Evolutionary conservation across 1,140 invertebrate species (phyloP).

Genomic region (Atta colombica): DNA sequence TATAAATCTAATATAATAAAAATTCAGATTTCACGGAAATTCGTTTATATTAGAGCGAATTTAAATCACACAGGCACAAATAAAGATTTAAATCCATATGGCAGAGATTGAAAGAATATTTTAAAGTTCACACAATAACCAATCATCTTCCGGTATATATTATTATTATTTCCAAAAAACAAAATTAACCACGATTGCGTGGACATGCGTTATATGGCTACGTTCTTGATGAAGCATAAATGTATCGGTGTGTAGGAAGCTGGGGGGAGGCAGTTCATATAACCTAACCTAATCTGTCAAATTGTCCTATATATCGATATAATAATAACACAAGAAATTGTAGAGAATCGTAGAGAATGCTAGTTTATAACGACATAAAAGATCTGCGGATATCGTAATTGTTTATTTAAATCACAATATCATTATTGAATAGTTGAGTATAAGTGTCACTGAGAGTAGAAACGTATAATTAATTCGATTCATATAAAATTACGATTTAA

Average conservation of each 20-base stretch:
- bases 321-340: constrained; percentile 18
- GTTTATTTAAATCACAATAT: background rate
- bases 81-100: background rate
- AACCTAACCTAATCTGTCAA: constrained; percentile 25
- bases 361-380: background rate
- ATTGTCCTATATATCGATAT: background rate
- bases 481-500: background rate
- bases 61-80: background rate
- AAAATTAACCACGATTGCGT: background rate
- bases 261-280: background rate
- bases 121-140: background rate
- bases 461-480: background rate
- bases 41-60: background rate
- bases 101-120: background rate
- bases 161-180: background rate
- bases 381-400: background rate
- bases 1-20: background rate
- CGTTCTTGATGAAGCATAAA: background rate
- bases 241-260: background rate
- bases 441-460: background rate
- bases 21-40: background rate
- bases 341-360: background rate
- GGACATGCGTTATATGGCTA: background rate
- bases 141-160: background rate
- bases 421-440: background rate